Percentiles rank a stretch among this genome's conserved stretches.
Conservation (phyloP, 1,140 invertebrate genomes). For the Lepidotrigona ventralis region DNA sequence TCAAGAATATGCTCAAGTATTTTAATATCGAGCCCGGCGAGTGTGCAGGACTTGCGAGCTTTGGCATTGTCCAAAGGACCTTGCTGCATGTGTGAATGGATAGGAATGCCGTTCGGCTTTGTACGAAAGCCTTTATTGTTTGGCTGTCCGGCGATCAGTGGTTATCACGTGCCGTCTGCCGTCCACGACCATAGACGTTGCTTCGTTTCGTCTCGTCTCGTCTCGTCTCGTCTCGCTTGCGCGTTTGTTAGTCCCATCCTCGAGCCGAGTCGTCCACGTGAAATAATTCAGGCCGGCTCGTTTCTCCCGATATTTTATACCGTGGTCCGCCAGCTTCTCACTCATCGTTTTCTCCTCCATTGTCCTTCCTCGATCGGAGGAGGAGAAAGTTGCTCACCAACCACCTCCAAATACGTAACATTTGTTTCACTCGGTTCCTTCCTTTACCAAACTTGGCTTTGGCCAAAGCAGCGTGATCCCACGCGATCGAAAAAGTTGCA, state of each 20-base stretch:
- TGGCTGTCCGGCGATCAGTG: conserved; percentile 62
- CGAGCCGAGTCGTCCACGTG: not conserved
- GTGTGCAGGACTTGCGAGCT: conserved; percentile 52
- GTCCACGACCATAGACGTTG: conserved; percentile 16
- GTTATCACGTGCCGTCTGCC: conserved; percentile 57
- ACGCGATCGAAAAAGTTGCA: no score
- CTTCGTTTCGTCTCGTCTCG: not conserved
- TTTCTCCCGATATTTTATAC: not conserved
- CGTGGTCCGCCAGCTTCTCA: not conserved
- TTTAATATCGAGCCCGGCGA: conserved; percentile 68
- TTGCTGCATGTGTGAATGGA: conserved; percentile 64
- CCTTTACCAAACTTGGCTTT: no score
- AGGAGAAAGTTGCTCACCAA: no score
- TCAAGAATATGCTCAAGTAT: conserved; percentile 67
- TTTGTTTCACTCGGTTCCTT: no score
- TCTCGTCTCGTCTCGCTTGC: not conserved
- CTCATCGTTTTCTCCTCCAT: not conserved
- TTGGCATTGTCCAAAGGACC: conserved; percentile 62
- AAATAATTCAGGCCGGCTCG: not conserved
- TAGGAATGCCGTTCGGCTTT: conserved; percentile 65
- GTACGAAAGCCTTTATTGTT: conserved; percentile 66
- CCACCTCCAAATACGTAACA: no score
- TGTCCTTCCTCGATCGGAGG: no score
- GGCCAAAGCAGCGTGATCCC: no score
- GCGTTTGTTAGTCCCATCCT: not conserved